A percentile compares a stretch with the other conserved stretches of the same genome.
Evolutionary conservation across 2,797 vertebrate genomes (phyloP).

Genomic region (Psittacula echo): DNA sequence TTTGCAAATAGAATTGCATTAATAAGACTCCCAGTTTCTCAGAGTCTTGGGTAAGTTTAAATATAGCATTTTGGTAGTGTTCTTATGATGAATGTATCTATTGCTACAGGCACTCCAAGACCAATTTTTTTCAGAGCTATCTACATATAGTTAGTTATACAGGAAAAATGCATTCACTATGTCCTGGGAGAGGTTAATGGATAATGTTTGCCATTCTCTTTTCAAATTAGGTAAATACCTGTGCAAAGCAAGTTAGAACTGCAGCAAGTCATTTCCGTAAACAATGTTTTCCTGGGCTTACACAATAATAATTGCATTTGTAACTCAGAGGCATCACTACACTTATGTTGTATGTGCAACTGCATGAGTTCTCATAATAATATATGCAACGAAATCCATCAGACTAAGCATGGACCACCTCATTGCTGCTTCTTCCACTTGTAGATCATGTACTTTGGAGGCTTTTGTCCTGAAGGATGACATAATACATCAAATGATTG

Average conservation of each 20-base stretch:
- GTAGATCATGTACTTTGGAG: too few relatives aligned
- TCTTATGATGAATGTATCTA: slow-evolving; percentile 7
- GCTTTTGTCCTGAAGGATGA: neutral
- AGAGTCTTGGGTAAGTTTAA: slow-evolving; percentile 40
- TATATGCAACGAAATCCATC: neutral
- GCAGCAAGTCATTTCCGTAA: neutral
- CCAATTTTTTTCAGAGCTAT: slow-evolving; percentile 40
- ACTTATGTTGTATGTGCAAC: neutral
- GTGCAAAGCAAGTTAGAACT: neutral
- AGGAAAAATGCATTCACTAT: neutral
- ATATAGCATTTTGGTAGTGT: slow-evolving; percentile 25
- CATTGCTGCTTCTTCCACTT: neutral
- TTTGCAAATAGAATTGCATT: slow-evolving; percentile 60
- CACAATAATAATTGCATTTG: neutral
- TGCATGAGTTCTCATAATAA: neutral
- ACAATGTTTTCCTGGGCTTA: neutral
- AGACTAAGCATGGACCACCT: neutral
- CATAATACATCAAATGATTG: fast-evolving
- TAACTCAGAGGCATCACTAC: neutral
- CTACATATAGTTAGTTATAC: neutral
- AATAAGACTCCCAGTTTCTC: slow-evolving; percentile 42
- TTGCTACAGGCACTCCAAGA: slow-evolving; percentile 4
- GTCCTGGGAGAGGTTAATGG: slow-evolving; percentile 3
- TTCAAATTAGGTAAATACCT: slow-evolving; percentile 17
- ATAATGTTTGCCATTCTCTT: slow-evolving; percentile 3